Evolutionary conservation across 2,888 invertebrate species (phyloP).

Genomic region (Thereva nobilitata): DNA sequence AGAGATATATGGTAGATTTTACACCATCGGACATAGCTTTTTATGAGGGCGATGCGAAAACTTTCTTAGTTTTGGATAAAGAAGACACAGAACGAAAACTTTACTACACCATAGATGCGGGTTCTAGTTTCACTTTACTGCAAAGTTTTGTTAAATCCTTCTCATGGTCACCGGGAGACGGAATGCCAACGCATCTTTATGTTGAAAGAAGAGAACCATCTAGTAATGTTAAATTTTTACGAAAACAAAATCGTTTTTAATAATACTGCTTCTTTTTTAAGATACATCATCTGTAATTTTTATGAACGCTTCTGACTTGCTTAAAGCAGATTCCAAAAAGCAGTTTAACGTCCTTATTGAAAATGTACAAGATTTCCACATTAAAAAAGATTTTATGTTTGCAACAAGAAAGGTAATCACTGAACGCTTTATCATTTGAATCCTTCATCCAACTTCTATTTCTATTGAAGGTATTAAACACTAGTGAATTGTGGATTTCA

Average conservation of each 20-base stretch:
- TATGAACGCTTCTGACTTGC: conserved; percentile 45
- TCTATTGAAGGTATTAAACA: conserved; percentile 50
- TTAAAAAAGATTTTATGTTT: conserved; percentile 84
- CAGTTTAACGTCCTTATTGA: conserved; percentile 60
- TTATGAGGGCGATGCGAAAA: conserved; percentile 70
- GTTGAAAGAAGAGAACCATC: conserved; percentile 71
- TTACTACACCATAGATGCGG: conserved; percentile 77
- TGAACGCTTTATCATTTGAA: neutral
- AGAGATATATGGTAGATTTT: conserved; percentile 68
- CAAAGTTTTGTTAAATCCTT: conserved; percentile 78
- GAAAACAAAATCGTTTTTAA: neutral
- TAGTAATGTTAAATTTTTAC: conserved; percentile 51
- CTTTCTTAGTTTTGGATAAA: conserved; percentile 77
- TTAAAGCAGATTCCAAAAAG: conserved; percentile 41
- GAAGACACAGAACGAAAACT: conserved; percentile 67
- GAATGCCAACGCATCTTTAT: conserved; percentile 64
- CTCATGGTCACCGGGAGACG: conserved; percentile 69
- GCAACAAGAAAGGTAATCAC: conserved; percentile 66
- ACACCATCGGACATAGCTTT: conserved; percentile 78
- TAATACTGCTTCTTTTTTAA: conserved; percentile 32
- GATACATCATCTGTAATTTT: conserved; percentile 46
- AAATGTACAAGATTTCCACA: conserved; percentile 79
- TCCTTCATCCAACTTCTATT: neutral
- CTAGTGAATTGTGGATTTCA: conserved; percentile 74
- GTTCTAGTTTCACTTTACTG: conserved; percentile 69